phyloP scores from a whole-genome alignment of 2,113 vertebrate species.

The Eidolon helvum region DNA sequence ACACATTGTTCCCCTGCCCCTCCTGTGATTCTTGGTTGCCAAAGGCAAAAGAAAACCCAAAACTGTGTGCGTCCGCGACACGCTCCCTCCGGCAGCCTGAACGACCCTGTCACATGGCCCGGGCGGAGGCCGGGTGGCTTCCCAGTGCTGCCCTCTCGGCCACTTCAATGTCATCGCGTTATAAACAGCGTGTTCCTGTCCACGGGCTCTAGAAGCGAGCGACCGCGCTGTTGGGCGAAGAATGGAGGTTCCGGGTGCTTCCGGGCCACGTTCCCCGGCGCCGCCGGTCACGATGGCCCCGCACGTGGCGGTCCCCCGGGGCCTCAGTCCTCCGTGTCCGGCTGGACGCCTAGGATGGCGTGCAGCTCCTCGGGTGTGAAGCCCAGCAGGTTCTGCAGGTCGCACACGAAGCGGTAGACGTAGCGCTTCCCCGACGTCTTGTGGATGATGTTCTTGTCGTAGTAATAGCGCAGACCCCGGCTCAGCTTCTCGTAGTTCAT shows the following conservation, averaged over 20 bases:
- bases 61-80: constrained; percentile 14
- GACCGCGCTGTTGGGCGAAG: background rate
- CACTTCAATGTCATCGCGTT: accelerated
- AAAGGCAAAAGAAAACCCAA: background rate
- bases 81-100: background rate
- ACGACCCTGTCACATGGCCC: accelerated
- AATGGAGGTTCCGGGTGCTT: constrained; percentile 45
- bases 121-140: background rate
- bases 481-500: constrained; percentile 97
- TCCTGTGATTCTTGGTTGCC: constrained; percentile 61
- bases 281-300: background rate
- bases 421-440: constrained; percentile 93
- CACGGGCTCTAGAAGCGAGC: background rate
- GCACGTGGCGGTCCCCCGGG: background rate
- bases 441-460: constrained; percentile 96
- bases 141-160: constrained; percentile 7
- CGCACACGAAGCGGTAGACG: constrained; percentile 93
- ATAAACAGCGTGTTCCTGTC: background rate
- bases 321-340: constrained; percentile 91
- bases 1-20: constrained; percentile 44
- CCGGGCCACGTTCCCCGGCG: background rate
- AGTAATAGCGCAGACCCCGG: constrained; percentile 92
- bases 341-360: constrained; percentile 90
- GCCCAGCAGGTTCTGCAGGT: constrained; percentile 91
- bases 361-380: constrained; percentile 91